Evolutionary conservation across 2,888 invertebrate genomes (phyloP).

Genomic region (Brachypalpus laphriformis): DNA sequence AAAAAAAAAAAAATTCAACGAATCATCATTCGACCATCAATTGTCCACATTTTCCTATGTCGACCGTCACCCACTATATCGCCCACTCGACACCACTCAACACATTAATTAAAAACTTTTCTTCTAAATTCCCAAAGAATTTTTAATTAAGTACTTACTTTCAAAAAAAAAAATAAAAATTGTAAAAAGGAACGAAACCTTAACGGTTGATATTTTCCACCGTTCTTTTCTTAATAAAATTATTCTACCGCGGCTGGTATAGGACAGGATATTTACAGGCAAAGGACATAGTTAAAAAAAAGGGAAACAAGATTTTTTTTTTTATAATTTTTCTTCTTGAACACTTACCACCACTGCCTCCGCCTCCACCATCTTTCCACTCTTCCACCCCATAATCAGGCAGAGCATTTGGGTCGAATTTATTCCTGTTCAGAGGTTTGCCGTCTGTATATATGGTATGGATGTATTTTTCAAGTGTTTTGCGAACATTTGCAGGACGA

Average conservation of each 20-base stretch:
- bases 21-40: constrained; percentile 62
- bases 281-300: constrained; percentile 35
- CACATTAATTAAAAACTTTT: constrained; percentile 73
- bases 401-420: constrained; percentile 85
- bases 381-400: constrained; percentile 89
- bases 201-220: constrained; percentile 31
- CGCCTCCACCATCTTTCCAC: constrained; percentile 86
- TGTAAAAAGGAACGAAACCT: constrained; percentile 4
- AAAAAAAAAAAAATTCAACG: constrained; percentile 8
- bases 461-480: constrained; percentile 55
- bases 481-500: constrained; percentile 54
- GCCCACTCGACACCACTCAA: constrained; percentile 39
- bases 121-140: constrained; percentile 67
- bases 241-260: constrained; percentile 22
- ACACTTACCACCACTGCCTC: constrained; percentile 83
- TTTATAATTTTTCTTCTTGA: constrained; percentile 48
- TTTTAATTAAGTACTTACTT: constrained; percentile 72
- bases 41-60: constrained; percentile 43
- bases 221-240: constrained; percentile 35
- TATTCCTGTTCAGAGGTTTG: constrained; percentile 82
- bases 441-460: constrained; percentile 77
- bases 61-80: not conserved
- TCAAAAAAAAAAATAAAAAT: constrained; percentile 8
- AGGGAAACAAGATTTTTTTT: constrained; percentile 28
- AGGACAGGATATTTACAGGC: constrained; percentile 31